phyloP scores from a whole-genome alignment of 2,888 invertebrate genomes.

The Notodonta ziczac region DNA sequence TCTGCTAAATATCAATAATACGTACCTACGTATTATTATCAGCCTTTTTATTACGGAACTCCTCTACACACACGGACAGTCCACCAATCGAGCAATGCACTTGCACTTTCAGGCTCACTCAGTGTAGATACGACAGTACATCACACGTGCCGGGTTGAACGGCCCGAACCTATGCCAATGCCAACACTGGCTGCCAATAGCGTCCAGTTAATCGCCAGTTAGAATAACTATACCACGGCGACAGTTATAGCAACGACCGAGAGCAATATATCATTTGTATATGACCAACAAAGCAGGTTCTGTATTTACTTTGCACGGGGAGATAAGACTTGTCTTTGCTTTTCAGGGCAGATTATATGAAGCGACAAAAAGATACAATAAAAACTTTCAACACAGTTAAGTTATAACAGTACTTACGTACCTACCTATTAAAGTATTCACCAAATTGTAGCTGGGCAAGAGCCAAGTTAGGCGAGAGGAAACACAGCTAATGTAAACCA shows the following conservation, averaged over 20 bases:
- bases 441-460: no score
- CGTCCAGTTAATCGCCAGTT: constrained; percentile 25
- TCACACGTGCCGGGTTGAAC: constrained; percentile 62
- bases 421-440: no score
- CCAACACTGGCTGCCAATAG: constrained; percentile 64
- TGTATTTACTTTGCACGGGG: background rate
- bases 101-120: constrained; percentile 60
- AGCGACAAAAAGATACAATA: no score
- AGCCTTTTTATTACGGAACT: background rate
- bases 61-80: constrained; percentile 9
- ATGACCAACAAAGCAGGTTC: background rate
- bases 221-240: constrained; percentile 14
- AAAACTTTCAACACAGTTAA: no score
- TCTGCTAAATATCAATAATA: background rate
- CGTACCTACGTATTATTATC: background rate
- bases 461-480: no score
- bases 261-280: constrained; percentile 3
- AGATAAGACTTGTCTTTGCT: no score
- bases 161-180: constrained; percentile 76
- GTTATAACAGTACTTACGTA: no score
- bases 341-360: no score
- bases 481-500: no score
- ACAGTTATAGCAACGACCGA: constrained; percentile 13
- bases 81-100: constrained; percentile 49
- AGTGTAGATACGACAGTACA: constrained; percentile 25